Evolutionary conservation across 2,888 invertebrate species (phyloP), one percentile per base, ranked within the genome.

Genomic region (Agonum fuliginosum): DNA sequence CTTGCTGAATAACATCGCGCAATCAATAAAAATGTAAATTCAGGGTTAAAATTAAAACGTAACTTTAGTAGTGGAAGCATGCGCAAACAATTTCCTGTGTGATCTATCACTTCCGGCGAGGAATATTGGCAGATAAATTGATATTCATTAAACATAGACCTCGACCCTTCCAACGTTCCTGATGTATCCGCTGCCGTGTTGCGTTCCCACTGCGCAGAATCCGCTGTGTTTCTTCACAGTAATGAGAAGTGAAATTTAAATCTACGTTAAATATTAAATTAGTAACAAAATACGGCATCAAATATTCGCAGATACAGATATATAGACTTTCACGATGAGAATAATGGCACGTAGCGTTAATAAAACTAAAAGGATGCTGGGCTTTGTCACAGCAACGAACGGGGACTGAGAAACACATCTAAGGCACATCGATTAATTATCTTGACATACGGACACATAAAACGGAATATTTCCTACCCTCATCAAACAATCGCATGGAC

Each of bases 41-140:
- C 54, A 12, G 24, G 5, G n/a, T 24, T n/a, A 2, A 54, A 54
- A 54, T 54, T 54, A 54, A 27, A 27, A 54, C 12, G 54, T 54
- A 54, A 54, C 54, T 10, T 27, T 24, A 54, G 22, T 14, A 48
- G 6, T 17, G 6, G 46, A 46, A 22, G 24, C 54, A 54, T 54
- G 24, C 54, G 22, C 54, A 54, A 54, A 54, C 54, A 54, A 54
- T 54, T 54, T 54, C 54, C 54, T 54, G 5, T 27, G 27, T 17
- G 27, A 54, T 72, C 51, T 54, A 51, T 72, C 72, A 54, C 72
- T 51, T 72, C 69, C 54, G 72, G 34, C 51, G 12, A 8, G 34
- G 72, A 51, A 72, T 72, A 72, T 72, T 72, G 72, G 72, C 72
- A 72, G 72, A 72, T 72, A 72, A 71, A 72, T 72, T 72, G 72